Percentiles rank a stretch among this genome's conserved stretches.
Conservation (phyloP, 2,113 vertebrate genomes). For the Thamnophis sirtalis region DNA sequence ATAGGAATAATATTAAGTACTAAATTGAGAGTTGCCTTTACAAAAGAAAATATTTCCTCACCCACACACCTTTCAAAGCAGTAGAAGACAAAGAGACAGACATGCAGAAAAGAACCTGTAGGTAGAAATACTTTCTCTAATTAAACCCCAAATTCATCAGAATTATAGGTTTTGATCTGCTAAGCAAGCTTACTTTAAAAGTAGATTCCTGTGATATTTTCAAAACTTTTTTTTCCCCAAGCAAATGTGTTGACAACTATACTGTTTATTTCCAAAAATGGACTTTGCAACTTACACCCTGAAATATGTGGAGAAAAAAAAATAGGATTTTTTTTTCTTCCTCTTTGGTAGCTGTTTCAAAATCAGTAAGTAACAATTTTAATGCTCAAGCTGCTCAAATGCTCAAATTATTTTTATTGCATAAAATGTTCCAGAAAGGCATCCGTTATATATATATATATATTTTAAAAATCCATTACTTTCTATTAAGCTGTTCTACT, state of each 20-base stretch:
- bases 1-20: slow-evolving; percentile 58
- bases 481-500: slow-evolving; percentile 19
- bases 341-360: slow-evolving; percentile 19
- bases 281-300: slow-evolving; percentile 5
- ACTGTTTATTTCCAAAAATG: slow-evolving; percentile 1
- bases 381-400: not conserved
- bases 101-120: slow-evolving; percentile 11
- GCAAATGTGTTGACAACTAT: not conserved
- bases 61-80: slow-evolving; percentile 50
- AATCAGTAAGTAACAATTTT: slow-evolving; percentile 12
- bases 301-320: not conserved
- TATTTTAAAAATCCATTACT: slow-evolving; percentile 18
- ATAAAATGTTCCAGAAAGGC: slow-evolving; percentile 4
- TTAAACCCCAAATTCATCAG: slow-evolving; percentile 27
- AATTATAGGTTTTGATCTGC: not conserved
- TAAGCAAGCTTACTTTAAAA: slow-evolving; percentile 1
- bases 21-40: slow-evolving; percentile 57
- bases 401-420: slow-evolving; percentile 30
- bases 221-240: not conserved
- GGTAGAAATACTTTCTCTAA: slow-evolving; percentile 24
- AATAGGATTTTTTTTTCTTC: not conserved
- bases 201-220: slow-evolving; percentile 1
- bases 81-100: slow-evolving; percentile 48
- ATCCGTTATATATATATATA: not conserved
- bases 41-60: slow-evolving; percentile 48